Base-by-base conservation (phyloP, 2,888 invertebrate species). In the Nineta flava region DNA sequence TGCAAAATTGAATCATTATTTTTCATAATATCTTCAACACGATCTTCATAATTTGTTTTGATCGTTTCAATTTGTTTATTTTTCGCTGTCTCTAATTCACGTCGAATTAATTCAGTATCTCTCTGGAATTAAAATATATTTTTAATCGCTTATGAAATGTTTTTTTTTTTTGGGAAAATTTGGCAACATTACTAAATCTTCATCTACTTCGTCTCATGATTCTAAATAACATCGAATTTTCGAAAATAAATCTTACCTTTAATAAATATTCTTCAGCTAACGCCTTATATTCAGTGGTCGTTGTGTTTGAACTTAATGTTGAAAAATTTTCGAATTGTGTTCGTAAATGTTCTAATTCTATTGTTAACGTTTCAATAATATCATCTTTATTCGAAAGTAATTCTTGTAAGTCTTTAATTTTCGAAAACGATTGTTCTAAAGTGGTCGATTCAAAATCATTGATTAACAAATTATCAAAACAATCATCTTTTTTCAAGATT, bases 211-310 rank as follows among this genome's bases (percentile, higher is more conserved):
- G n/a, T n/a, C n/a, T n/a, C n/a, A n/a, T n/a, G n/a, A n/a, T n/a
- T n/a, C n/a, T n/a, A n/a, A n/a, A n/a, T n/a, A n/a, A n/a, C n/a
- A n/a, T n/a, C n/a, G n/a, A n/a, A n/a, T n/a, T n/a, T n/a, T n/a
- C n/a, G 12, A 16, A 32, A 38, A 42, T 15, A 42, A 12, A 26
- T 26, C 67, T 61, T 70, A 85, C 85, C 73, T 81, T 82, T 49
- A 65, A 72, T 47, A 77, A 75, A 62, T 78, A 80, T 53, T 83
- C 79, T 56, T 82, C 81, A 59, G 82, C 76, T 49, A 82, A 71
- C 15, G 82, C 80, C 60, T 79, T 79, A 62, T 83, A 83, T 55
- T 83, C 84, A 21, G 82, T 81, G 9, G 81, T 76, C 56, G 77
- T 69, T 6, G 76, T 74, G 57, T 72, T 75, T 51, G 77, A 72